These are phyloP conservation scores for Panulirus ornatus DNA, from an alignment of 1,140 invertebrate genomes.

Conservation along the genomic window DNA sequence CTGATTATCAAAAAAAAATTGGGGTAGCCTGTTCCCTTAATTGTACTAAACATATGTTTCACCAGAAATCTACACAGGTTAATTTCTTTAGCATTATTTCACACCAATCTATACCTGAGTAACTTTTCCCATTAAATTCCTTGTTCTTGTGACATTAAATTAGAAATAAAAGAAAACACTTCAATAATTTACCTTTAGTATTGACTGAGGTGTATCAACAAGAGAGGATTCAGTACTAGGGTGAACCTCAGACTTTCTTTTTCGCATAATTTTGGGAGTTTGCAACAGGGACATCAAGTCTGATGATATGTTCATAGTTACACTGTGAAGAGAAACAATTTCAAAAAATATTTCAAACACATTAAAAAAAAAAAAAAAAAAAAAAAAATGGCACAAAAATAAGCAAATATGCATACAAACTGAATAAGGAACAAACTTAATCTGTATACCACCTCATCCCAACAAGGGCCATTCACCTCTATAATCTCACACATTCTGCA, in stretches of 20 bases:
- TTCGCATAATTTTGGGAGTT: conserved; percentile 46
- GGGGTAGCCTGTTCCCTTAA: too few species aligned
- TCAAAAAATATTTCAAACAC: conserved; percentile 4
- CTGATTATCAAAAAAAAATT: too few species aligned
- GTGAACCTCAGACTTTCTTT: neutral
- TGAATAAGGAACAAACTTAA: too few species aligned
- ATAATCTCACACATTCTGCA: too few species aligned
- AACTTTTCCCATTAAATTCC: too few species aligned
- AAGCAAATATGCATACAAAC: too few species aligned
- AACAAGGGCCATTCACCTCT: too few species aligned
- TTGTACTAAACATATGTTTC: too few species aligned
- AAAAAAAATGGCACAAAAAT: conserved; percentile 1
- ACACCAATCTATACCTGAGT: too few species aligned
- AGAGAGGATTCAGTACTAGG: conserved; percentile 26
- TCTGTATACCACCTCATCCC: too few species aligned
- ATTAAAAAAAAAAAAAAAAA: conserved; percentile 12
- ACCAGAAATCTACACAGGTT: too few species aligned
- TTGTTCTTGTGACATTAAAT: neutral
- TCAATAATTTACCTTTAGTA: conserved; percentile 50
- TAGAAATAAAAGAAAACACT: neutral
- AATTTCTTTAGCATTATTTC: too few species aligned
- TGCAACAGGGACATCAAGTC: conserved; percentile 51
- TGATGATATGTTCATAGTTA: conserved; percentile 39
- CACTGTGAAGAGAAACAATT: conserved; percentile 11
- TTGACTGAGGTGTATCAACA: conserved; percentile 58